Evolutionary conservation across 2,113 vertebrate genomes (phyloP).

Genomic region (Ibidorhyncha struthersii): DNA sequence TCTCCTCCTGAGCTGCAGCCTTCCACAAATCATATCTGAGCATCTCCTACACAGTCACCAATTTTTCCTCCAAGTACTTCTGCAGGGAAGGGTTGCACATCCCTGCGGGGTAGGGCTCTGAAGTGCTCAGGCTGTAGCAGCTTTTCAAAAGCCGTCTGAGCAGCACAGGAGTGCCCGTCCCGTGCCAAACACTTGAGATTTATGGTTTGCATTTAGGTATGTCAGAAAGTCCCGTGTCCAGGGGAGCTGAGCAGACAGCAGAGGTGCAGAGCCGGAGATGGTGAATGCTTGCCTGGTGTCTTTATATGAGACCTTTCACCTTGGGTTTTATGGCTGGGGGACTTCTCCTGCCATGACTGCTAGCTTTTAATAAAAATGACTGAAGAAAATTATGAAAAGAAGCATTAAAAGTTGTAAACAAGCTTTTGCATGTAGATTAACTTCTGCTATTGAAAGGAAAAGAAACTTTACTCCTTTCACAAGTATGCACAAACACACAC

Average conservation of each 20-base stretch:
- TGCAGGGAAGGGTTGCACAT: not conserved
- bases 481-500: not conserved
- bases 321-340: not conserved
- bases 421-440: not conserved
- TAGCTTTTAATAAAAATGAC: not conserved
- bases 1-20: not conserved
- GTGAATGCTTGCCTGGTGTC: not conserved
- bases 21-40: not conserved
- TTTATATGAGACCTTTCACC: not conserved
- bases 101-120: not conserved
- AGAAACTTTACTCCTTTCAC: not conserved
- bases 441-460: not conserved
- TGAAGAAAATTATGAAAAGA: conserved; percentile 15
- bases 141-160: not conserved
- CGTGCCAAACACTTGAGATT: accelerated
- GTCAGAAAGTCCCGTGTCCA: not conserved
- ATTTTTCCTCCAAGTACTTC: not conserved
- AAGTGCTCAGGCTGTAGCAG: not conserved
- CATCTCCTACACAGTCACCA: accelerated
- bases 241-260: not conserved
- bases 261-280: not conserved
- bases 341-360: not conserved
- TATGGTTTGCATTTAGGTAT: not conserved
- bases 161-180: not conserved
- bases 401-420: conserved; percentile 28